Evolutionary conservation across 2,113 vertebrate species (phyloP).

Genomic region (Gallinago paraguaiae): DNA sequence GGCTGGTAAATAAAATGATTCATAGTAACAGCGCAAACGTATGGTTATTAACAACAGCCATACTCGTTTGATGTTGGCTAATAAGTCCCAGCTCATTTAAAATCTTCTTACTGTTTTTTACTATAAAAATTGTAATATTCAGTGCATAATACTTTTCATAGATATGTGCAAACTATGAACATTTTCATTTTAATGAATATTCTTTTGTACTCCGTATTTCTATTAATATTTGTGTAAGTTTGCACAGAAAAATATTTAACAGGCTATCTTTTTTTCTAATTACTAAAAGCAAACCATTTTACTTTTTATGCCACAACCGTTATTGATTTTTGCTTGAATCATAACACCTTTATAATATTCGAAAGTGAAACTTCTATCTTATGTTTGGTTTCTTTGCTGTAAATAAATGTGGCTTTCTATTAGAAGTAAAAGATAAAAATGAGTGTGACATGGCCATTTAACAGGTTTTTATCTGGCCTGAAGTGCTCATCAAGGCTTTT

Average conservation of each 20-base stretch:
- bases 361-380: not conserved
- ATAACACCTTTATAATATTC: not conserved
- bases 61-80: not conserved
- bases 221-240: not conserved
- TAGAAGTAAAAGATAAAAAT: not conserved
- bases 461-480: conserved; percentile 26
- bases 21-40: not conserved
- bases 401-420: not conserved
- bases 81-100: not conserved
- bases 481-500: conserved; percentile 35
- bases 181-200: not conserved
- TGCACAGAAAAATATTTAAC: not conserved
- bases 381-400: not conserved
- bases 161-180: not conserved
- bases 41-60: not conserved
- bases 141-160: not conserved
- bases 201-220: not conserved
- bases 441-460: not conserved
- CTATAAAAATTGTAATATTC: not conserved
- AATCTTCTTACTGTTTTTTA: not conserved
- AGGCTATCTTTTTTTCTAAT: not conserved
- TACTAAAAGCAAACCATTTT: not conserved
- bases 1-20: conserved; percentile 1
- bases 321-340: not conserved
- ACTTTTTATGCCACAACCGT: not conserved